Evolutionary conservation across 2,888 invertebrate genomes (phyloP), one percentile per base, ranked within the genome.

Genomic region (Xestia sexstrigata): DNA sequence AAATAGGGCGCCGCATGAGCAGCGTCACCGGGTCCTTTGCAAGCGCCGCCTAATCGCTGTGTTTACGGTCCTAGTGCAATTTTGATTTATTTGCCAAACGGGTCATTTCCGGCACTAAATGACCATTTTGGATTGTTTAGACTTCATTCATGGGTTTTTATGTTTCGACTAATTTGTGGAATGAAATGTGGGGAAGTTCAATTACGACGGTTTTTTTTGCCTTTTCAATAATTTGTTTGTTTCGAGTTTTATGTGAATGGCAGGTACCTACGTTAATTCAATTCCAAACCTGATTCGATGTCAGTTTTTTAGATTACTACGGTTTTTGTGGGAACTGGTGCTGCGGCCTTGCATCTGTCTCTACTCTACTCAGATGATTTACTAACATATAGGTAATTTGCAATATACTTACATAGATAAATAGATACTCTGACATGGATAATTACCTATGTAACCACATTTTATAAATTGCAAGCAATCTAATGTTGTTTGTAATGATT

Each of bases 71-170:
- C 89, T 90, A 90, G 95, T 95, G 94, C 93, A 96, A 96, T 96
- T 96, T 96, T 96, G 95, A 96, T 96, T 96, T 95, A 96, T 96
- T 95, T 94, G 91, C 91, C 90, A 91, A 93, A 92, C 89, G 89
- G 92, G 89, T 91, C 93, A 93, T 96, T 96, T 96, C 96, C 96
- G 96, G 95, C 93, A 92, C 90, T 93, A 95, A 95, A 93, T 93
- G 93, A 92, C 91, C 89, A 91, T 93, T 94, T 93, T 89, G 89
- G 85, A 89, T 90, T 85, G 78, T 84, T 89, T 82, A 78, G 55
- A 75, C 74, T 88, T 85, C 91, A 91, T 92, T 92, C 91, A 91
- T 90, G 79, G 62, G 89, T 91, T 92, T 87, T 88, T 88, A 82
- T 82, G 74, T 70, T 75, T 78, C 72, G 62, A 89, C 81, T 86